phyloP scores from a whole-genome alignment of 2,888 invertebrate species.

The Rhagonycha lutea region DNA sequence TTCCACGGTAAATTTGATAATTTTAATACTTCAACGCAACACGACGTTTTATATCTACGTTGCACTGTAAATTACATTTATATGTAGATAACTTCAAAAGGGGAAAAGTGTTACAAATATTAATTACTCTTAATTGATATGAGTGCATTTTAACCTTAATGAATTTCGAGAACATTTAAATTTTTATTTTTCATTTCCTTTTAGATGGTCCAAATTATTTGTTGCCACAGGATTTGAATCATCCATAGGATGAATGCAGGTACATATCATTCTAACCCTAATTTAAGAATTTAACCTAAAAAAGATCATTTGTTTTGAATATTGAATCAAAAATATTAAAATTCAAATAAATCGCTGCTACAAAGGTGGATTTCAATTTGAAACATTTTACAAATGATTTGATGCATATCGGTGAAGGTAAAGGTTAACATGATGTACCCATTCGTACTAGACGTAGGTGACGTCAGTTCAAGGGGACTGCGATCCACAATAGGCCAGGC shows the following conservation, averaged over 20 bases:
- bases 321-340: background rate
- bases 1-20: background rate
- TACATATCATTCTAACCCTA: background rate
- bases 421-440: slow-evolving; percentile 13
- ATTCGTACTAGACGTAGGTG: slow-evolving; percentile 30
- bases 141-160: background rate
- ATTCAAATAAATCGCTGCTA: background rate
- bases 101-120: background rate
- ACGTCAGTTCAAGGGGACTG: slow-evolving; percentile 45
- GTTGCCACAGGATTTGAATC: too few species aligned
- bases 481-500: slow-evolving; percentile 50
- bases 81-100: background rate
- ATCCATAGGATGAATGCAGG: background rate
- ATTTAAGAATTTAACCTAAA: too few species aligned
- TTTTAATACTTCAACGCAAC: background rate
- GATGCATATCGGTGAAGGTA: slow-evolving; percentile 4
- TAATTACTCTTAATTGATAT: background rate
- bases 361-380: background rate
- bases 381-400: background rate
- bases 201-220: background rate
- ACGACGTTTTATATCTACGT: background rate
- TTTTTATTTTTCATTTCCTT: background rate
- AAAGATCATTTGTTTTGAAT: too few species aligned
- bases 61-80: background rate
- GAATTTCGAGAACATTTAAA: background rate